Base-by-base conservation (phyloP, 1,140 invertebrate species). In the Cryptotermes secundus region DNA sequence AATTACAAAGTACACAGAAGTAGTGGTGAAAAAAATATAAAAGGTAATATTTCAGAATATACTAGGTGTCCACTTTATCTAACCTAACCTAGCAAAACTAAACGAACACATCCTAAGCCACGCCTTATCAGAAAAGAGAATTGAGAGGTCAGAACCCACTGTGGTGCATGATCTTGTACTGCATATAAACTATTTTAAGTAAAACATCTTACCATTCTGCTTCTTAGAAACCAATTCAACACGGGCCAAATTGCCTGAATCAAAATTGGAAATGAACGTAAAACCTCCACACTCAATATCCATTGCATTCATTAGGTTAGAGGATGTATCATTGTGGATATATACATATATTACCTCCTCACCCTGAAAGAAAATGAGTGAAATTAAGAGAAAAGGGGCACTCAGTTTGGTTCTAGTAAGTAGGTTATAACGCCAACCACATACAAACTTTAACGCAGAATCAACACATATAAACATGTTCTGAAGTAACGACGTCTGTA, bases 241-340 rank as follows among this genome's bases (percentile, higher is more conserved):
- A 79, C 65, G 84, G 34, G 42, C 84, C 31, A 85, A 83, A 53
- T 85, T 85, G 10, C 82, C 84, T 36, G 84, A 85, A 83, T 85
- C 84, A 84, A 85, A 85, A 79, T 83, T 83, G 31, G 84, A 85
- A 38, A 81, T 72, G 38, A 85, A 85, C 7, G 84, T 85, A 59
- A 85, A 85, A 80, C 84, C 82, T 26, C 49, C 84, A 83, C 83
- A 84, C 49, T 85, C 84, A 31, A 85, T 59, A 82, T 84, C 79
- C 81, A 82, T 82, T 82, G 22, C 59, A 72, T 26, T 31, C 0
- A n/a, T 72, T 72, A 31, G 14, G n/a, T 31, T 72, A 72, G 7
- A 31, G 2, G 26, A 31, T 72, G 59, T 72, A 22, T 4, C 59
- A 72, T 72, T n/a, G 59, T 72, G 6, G 26, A 31, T 7, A 72